These are phyloP conservation scores for Parauchenoglanis ngamensis DNA, from an alignment of 2,797 vertebrate species.

Conservation along the genomic window DNA sequence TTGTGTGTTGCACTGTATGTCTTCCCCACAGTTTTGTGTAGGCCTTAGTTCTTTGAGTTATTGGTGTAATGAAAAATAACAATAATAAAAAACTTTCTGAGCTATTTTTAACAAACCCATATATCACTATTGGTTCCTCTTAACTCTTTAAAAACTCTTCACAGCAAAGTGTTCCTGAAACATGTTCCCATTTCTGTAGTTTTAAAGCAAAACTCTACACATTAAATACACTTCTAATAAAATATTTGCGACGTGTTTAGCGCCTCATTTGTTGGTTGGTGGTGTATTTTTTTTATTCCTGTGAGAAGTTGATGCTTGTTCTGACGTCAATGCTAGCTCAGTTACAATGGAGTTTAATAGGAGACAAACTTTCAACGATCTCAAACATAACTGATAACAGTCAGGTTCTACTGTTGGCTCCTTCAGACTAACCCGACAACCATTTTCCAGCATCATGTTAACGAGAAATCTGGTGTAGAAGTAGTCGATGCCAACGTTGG, in stretches of 20 bases:
- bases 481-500: not conserved
- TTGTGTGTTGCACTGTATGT: not conserved
- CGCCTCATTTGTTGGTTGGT: not conserved
- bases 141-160: not conserved
- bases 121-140: too few species aligned
- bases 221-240: not conserved
- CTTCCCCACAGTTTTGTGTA: not conserved
- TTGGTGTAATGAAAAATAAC: not conserved
- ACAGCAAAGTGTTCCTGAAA: not conserved
- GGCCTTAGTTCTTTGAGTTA: not conserved
- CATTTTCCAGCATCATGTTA: not conserved
- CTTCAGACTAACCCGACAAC: not conserved
- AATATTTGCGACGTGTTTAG: not conserved
- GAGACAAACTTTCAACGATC: not conserved
- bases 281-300: not conserved
- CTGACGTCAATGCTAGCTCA: not conserved
- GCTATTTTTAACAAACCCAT: not conserved
- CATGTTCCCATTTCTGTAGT: not conserved
- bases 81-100: not conserved
- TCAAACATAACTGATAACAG: too few species aligned
- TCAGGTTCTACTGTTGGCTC: not conserved
- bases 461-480: not conserved
- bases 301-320: not conserved
- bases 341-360: not conserved
- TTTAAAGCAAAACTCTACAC: not conserved